These are phyloP conservation scores for Zosterops hypoxanthus DNA, from an alignment of 2,113 vertebrate genomes.

Conservation along the genomic window DNA sequence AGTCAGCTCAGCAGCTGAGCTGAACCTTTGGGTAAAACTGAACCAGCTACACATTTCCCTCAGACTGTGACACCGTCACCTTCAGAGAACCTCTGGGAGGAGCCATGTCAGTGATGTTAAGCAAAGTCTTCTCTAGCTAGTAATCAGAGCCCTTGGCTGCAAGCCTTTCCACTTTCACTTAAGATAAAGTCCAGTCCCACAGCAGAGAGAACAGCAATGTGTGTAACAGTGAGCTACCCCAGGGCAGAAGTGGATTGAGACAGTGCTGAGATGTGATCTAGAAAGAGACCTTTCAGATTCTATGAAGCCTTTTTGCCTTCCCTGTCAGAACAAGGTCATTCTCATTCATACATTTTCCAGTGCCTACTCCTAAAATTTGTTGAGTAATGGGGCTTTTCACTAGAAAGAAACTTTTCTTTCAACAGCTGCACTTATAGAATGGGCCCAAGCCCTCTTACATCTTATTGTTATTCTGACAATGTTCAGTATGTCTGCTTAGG, in stretches of 20 bases:
- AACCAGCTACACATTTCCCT: not conserved
- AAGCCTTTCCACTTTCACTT: not conserved
- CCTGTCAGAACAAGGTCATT: not conserved
- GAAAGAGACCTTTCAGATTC: not conserved
- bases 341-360: not conserved
- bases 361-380: not conserved
- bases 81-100: not conserved
- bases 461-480: conserved; percentile 33
- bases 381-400: not conserved
- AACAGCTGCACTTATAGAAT: not conserved
- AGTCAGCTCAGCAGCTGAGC: not conserved
- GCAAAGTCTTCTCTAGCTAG: not conserved
- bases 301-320: not conserved
- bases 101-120: not conserved
- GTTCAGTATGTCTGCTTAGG: conserved; percentile 22
- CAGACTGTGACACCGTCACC: not conserved
- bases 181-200: not conserved
- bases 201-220: fast-evolving
- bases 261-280: not conserved
- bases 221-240: not conserved
- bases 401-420: not conserved
- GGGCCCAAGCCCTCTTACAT: not conserved
- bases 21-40: not conserved
- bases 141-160: not conserved
- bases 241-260: not conserved